These are phyloP conservation scores for Xenopus laevis DNA, from an alignment of 2,113 vertebrate species.

Conservation along the genomic window DNA sequence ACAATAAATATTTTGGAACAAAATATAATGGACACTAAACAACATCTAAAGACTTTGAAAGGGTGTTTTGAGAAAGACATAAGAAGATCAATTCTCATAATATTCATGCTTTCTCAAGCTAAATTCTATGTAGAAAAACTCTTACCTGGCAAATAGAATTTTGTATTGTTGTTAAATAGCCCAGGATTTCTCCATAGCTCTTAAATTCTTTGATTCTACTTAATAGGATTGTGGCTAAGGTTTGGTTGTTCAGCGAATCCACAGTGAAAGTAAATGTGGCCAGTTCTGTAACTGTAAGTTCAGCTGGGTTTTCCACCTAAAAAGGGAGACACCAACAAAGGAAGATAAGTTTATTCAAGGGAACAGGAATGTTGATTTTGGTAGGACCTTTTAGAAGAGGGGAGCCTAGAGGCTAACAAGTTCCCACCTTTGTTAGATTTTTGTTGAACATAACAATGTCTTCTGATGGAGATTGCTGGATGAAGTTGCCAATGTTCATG, in stretches of 20 bases:
- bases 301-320: slow-evolving; percentile 2
- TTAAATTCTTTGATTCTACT: slow-evolving; percentile 2
- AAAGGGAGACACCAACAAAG: neutral
- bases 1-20: too few relatives aligned
- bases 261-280: neutral
- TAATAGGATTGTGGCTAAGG: neutral
- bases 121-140: neutral
- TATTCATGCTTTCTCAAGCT: too few relatives aligned
- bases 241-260: slow-evolving; percentile 13
- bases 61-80: too few relatives aligned
- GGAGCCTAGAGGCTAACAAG: neutral
- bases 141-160: slow-evolving; percentile 16
- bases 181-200: neutral
- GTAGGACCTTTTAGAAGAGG: too few relatives aligned
- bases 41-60: too few relatives aligned
- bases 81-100: too few relatives aligned
- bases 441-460: neutral
- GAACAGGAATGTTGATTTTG: too few relatives aligned
- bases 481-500: slow-evolving; percentile 21
- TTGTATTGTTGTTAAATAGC: slow-evolving; percentile 14
- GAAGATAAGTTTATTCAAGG: neutral
- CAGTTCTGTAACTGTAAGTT: neutral
- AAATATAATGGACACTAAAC: too few relatives aligned
- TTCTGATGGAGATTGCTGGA: neutral
- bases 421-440: slow-evolving; percentile 17